Evolutionary conservation across 2,113 vertebrate species (phyloP).

Genomic region (Herpetotheres cachinnans): DNA sequence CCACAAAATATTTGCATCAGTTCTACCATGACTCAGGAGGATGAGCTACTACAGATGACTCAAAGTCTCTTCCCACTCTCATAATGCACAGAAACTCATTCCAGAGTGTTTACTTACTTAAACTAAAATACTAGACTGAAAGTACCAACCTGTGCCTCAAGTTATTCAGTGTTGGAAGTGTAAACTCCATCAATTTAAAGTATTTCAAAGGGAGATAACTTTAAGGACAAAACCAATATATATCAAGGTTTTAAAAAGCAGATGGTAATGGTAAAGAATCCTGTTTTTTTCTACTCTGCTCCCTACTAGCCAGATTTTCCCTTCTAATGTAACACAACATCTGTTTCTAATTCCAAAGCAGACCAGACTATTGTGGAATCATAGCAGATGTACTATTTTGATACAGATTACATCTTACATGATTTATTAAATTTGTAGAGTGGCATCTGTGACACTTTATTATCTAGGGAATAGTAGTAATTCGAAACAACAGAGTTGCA

Average conservation of each 20-base stretch:
- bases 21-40: neutral
- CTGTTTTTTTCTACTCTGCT: neutral
- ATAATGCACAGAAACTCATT: neutral
- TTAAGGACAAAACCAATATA: neutral
- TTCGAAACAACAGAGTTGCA: neutral
- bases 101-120: neutral
- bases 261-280: neutral
- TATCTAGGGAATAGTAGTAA: neutral
- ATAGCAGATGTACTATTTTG: neutral
- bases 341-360: constrained; percentile 18
- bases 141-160: neutral
- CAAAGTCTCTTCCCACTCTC: neutral
- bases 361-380: neutral
- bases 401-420: neutral
- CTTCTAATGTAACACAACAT: neutral
- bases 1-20: neutral
- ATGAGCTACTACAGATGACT: neutral
- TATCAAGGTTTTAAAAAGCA: neutral
- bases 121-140: neutral
- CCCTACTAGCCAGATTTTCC: neutral
- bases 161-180: neutral
- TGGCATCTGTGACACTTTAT: neutral
- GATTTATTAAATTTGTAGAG: neutral
- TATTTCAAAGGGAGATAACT: neutral
- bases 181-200: neutral